Base-by-base conservation (phyloP, 2,888 invertebrate genomes). In the Glaucopsyche alexis region DNA sequence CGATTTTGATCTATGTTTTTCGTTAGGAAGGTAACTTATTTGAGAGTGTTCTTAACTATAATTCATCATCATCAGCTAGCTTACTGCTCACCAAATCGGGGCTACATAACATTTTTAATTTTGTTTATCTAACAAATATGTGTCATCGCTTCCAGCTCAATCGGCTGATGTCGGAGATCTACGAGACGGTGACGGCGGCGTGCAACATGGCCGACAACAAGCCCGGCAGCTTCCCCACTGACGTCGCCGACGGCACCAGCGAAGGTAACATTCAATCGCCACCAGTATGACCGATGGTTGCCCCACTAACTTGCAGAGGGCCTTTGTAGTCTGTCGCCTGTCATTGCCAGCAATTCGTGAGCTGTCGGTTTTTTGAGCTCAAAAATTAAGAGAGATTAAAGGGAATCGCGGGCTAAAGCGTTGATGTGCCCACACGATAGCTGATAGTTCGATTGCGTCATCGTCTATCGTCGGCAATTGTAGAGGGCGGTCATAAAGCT, bases 101-200 rank as follows among this genome's bases (percentile, higher is more conserved):
- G 29, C 3, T 29, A n/a, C n/a, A n/a, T n/a, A n/a, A n/a, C n/a
- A n/a, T 40, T 40, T 40, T 40, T 49, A 11, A 13, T 13, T 14
- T 11, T 49, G 49, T 14, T 7, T 66, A 47, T 49, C 14, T 40
- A 45, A 16, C 13, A 16, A 19, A 16, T n/a, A n/a, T 71, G 45
- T 45, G 7, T 45, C 19, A 19, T 40, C 60, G 65, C 73, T 87
- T 88, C 0, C 88, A 93, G 93, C 80, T 93, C 72, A 93, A 89
- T 79, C 90, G 90, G 75, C 86, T 93, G 7, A 93, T 93, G 93
- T 90, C 89, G 86, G 93, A 93, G 80, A 91, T 93, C 45, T 92
- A 92, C 88, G 93, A 92, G 79, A 93, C 93, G 0, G 93, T 93
- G 73, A 88, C 92, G 3, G 92, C 89, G 14, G 92, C 89, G 0